These are phyloP conservation scores for Montipora cactus DNA, from an alignment of 64 coral and sea anemone genomes.

Conservation along the genomic window DNA sequence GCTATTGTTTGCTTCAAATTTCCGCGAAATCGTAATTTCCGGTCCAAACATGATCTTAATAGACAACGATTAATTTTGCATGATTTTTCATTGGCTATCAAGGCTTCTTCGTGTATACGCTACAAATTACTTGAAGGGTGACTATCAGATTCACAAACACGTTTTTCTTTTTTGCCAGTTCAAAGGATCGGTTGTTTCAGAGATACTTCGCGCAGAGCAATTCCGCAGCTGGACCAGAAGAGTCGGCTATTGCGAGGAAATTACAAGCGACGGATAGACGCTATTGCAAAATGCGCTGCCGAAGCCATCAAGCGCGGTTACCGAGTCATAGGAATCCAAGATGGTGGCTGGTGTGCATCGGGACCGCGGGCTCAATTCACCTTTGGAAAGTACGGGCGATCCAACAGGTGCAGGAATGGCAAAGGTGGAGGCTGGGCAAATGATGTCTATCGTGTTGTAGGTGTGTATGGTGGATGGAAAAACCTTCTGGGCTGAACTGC, in stretches of 20 bases:
- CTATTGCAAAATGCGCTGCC: slow-evolving; percentile 18
- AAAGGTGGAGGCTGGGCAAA: slow-evolving; percentile 60
- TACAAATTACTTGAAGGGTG: neutral
- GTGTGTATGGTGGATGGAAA: neutral
- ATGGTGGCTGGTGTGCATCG: slow-evolving; percentile 51
- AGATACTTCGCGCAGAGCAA: slow-evolving; percentile 35
- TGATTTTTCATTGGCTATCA: too few relatives aligned
- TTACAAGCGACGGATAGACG: slow-evolving; percentile 13
- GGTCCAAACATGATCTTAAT: too few relatives aligned
- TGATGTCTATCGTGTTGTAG: slow-evolving; percentile 61
- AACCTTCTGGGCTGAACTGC: too few relatives aligned
- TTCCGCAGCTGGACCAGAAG: slow-evolving; percentile 14
- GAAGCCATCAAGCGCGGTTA: slow-evolving; percentile 8
- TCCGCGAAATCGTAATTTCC: too few relatives aligned
- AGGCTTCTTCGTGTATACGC: too few relatives aligned
- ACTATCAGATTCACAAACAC: neutral
- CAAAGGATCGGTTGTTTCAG: slow-evolving; percentile 52
- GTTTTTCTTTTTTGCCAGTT: neutral
- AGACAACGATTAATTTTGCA: too few relatives aligned
- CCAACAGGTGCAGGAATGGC: slow-evolving; percentile 20
- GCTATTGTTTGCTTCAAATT: too few relatives aligned
- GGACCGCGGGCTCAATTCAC: slow-evolving; percentile 14
- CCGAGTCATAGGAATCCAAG: slow-evolving; percentile 10
- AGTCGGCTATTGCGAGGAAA: slow-evolving; percentile 8
- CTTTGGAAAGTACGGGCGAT: slow-evolving; percentile 37